Conservation (phyloP, 2,113 vertebrate genomes). For the Tetraodon nigroviridis region DNA sequence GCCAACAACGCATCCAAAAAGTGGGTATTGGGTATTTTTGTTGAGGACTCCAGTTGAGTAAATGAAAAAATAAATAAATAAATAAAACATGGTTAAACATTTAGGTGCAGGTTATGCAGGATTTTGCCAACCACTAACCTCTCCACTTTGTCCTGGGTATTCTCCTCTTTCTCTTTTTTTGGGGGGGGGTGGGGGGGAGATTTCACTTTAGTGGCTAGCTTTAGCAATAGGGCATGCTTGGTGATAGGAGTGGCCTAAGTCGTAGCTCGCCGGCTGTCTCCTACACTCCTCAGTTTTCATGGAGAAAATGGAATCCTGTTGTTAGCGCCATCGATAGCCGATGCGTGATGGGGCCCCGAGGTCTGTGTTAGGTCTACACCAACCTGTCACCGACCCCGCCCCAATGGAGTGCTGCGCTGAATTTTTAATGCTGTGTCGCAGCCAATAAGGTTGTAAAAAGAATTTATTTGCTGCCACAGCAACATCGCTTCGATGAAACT, state of each 20-base stretch:
- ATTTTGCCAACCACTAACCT: too few relatives aligned
- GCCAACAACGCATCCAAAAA: too few relatives aligned
- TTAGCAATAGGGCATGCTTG: slow-evolving; percentile 39
- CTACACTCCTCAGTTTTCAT: slow-evolving; percentile 9
- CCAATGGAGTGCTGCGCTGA: slow-evolving; percentile 36
- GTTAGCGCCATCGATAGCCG: slow-evolving; percentile 27
- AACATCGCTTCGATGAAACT: slow-evolving; percentile 37
- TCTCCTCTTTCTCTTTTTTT: too few relatives aligned
- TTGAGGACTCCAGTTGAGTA: too few relatives aligned
- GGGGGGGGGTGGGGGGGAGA: too few relatives aligned
- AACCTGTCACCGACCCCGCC: slow-evolving; percentile 24
- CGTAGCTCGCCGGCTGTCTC: slow-evolving; percentile 26
- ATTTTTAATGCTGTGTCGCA: slow-evolving; percentile 42
- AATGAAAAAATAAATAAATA: too few relatives aligned
- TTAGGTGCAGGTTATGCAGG: neutral
- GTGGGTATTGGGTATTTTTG: too few relatives aligned
- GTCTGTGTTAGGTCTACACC: slow-evolving; percentile 30
- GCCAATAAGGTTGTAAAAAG: slow-evolving; percentile 55
- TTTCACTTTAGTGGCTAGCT: slow-evolving; percentile 29
- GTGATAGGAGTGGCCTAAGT: slow-evolving; percentile 41
- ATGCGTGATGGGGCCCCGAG: slow-evolving; percentile 23
- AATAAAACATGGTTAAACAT: too few relatives aligned
- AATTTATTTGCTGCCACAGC: slow-evolving; percentile 26
- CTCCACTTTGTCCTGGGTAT: too few relatives aligned
- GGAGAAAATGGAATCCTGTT: slow-evolving; percentile 33